These are phyloP conservation scores for Empidonax traillii DNA, from an alignment of 2,113 vertebrate genomes.

Conservation along the genomic window DNA sequence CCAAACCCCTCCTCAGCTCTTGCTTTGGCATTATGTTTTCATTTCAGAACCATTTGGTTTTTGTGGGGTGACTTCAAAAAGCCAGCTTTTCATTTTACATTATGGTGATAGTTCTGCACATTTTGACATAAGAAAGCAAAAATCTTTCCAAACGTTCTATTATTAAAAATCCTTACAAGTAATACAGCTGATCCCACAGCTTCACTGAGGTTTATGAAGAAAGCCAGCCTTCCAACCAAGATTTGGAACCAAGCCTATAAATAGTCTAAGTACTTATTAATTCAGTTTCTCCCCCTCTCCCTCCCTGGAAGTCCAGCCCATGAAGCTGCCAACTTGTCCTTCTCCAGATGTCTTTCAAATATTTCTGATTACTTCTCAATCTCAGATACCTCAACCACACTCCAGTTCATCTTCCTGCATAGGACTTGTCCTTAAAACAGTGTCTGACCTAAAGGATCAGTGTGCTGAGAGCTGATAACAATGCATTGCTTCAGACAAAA, in stretches of 20 bases:
- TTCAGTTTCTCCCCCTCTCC: not conserved
- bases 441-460: not conserved
- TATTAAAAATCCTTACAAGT: not conserved
- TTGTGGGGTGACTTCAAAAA: not conserved
- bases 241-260: not conserved
- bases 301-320: not conserved
- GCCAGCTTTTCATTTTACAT: not conserved
- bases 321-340: not conserved
- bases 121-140: not conserved
- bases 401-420: not conserved
- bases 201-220: not conserved
- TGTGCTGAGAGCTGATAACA: not conserved
- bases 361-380: not conserved
- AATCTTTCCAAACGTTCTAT: not conserved
- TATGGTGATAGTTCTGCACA: not conserved
- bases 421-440: not conserved
- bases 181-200: not conserved
- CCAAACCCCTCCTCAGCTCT: not conserved
- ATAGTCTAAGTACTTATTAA: not conserved
- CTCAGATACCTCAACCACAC: not conserved
- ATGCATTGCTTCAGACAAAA: not conserved
- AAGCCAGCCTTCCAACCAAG: not conserved
- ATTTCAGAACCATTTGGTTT: not conserved
- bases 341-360: not conserved
- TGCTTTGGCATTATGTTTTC: not conserved